Percentiles rank a stretch among this genome's conserved stretches.
Conservation (phyloP, 2,113 vertebrate species). For the Austrofundulus limnaeus region DNA sequence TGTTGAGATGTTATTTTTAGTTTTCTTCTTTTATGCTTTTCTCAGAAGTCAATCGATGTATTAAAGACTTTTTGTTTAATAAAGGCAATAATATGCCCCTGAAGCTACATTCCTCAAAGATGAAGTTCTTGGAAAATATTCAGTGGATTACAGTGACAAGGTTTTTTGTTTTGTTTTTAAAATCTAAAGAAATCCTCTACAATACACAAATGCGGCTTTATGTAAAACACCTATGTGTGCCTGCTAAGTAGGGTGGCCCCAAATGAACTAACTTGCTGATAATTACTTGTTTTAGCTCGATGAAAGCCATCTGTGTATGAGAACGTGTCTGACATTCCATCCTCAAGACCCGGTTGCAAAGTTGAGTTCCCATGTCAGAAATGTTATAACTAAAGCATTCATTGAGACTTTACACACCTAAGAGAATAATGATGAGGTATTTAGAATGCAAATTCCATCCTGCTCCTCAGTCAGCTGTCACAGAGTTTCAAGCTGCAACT, state of each 20-base stretch:
- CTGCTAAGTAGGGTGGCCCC: neutral
- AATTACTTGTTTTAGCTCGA: neutral
- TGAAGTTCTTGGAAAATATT: neutral
- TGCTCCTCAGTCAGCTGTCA: neutral
- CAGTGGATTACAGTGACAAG: neutral
- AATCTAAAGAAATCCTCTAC: neutral
- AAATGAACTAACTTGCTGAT: neutral
- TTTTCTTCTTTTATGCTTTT: slow-evolving; percentile 5
- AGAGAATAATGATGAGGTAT: neutral
- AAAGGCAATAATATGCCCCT: neutral
- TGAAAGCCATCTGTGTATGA: neutral
- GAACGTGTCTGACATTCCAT: neutral
- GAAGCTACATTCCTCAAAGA: neutral
- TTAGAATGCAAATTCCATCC: neutral
- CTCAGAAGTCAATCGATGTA: neutral
- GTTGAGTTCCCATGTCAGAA: neutral
- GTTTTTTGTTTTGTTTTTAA: neutral
- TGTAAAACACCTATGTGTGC: no score
- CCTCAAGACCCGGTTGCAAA: neutral
- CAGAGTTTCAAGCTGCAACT: neutral
- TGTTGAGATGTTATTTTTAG: slow-evolving; percentile 4
- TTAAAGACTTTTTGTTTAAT: neutral
- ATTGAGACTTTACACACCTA: neutral
- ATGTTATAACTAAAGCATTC: neutral
- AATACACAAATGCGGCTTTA: neutral